These are phyloP conservation scores for Zootoca vivipara DNA, from an alignment of 2,113 vertebrate species.

Conservation along the genomic window DNA sequence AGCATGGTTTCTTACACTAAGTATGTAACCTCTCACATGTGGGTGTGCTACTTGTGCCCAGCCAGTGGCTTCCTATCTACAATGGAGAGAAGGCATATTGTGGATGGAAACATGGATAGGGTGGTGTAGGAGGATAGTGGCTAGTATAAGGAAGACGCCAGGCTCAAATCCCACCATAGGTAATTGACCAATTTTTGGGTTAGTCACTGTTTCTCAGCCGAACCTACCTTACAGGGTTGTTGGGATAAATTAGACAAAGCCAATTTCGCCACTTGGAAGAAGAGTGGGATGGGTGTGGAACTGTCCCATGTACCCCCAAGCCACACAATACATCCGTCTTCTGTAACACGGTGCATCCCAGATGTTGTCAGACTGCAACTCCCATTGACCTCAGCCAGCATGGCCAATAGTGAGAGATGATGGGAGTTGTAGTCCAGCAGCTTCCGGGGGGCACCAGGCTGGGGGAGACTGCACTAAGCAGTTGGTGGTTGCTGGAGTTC, in stretches of 20 bases:
- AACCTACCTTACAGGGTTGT: not conserved
- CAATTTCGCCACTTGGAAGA: not conserved
- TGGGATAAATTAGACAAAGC: not conserved
- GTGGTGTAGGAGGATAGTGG: not conserved
- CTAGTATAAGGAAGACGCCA: not conserved
- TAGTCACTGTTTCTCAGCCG: not conserved
- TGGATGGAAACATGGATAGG: not conserved
- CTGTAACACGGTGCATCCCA: too few relatives aligned
- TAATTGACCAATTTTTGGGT: not conserved
- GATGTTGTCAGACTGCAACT: too few relatives aligned
- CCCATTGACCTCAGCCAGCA: too few relatives aligned
- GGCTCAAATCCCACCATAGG: not conserved
- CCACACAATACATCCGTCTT: too few relatives aligned
- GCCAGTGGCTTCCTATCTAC: not conserved
- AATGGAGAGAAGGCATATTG: not conserved
- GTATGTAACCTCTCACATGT: not conserved
- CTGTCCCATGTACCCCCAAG: not conserved
- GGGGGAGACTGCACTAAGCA: too few relatives aligned
- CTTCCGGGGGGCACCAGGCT: too few relatives aligned
- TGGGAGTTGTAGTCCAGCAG: too few relatives aligned
- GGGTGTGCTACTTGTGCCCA: not conserved
- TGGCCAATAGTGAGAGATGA: too few relatives aligned
- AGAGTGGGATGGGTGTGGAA: not conserved
- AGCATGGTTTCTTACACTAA: not conserved
- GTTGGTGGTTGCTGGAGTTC: not conserved